Base-by-base conservation (phyloP, 1,140 invertebrate genomes). In the Vanessa tameamea region DNA sequence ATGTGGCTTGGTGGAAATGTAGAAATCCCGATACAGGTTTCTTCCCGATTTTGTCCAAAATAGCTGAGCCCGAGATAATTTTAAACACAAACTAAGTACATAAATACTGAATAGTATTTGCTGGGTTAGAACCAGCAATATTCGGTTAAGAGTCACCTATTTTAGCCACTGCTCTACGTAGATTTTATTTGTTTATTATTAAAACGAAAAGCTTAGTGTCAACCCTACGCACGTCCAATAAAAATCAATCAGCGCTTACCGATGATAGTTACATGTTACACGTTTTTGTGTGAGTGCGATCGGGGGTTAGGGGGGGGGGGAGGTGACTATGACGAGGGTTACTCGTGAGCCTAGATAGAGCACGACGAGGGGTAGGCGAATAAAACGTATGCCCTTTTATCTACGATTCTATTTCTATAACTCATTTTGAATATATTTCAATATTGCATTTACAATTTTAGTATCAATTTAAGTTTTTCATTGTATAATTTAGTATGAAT, bases 221-320 rank as follows among this genome's bases (percentile, higher is more conserved):
- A 87, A 69, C 83, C 86, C 78, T 87, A 76, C 76, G 75, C 64
- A 59, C 72, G 72, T 72, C 82, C 86, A 88, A 88, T 88, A 88
- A 88, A 89, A 89, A 88, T 87, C 86, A 89, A 87, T 88, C 86
- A 89, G 78, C 81, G 78, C 78, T 79, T 78, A 80, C 75, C 75
- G 75, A 80, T 82, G 78, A 79, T 74, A 81, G 82, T 78, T 57
- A 59, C 66, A 20, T n/a, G 26, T 61, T 61, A 61, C 57, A 78
- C 70, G 76, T 69, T 61, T 64, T 68, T 69, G 72, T 74, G 72
- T 74, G 72, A 61, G 72, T 69, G 65, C 65, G 65, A 57, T 64
- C 64, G 50, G 59, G 37, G 72, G 65, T 50, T 15, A 50, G 15
- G 9, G 47, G 69, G 9, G 47, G 69, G 15, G 5, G 26, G 20